phyloP scores from a whole-genome alignment of 2,113 vertebrate species.

The Propithecus coquereli region DNA sequence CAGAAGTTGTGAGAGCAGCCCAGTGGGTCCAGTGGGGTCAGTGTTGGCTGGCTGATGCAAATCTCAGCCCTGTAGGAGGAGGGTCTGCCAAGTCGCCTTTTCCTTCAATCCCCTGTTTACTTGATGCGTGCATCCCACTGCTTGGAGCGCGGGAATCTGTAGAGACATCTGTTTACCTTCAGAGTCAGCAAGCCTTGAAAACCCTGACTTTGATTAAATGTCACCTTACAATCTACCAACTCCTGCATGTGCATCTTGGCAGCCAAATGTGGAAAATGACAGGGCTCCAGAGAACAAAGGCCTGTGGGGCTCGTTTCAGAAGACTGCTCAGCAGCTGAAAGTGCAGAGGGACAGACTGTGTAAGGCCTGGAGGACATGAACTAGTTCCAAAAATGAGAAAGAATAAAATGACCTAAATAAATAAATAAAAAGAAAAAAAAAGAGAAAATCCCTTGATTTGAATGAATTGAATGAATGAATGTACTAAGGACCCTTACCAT shows the following conservation, averaged over 20 bases:
- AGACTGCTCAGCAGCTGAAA: not conserved
- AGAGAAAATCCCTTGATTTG: not conserved
- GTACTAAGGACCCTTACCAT: not conserved
- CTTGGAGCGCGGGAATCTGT: not conserved
- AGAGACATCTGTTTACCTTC: constrained; percentile 45
- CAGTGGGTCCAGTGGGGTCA: too few relatives aligned
- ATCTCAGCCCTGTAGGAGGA: not conserved
- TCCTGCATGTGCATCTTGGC: not conserved
- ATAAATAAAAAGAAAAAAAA: too few relatives aligned
- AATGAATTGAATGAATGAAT: not conserved
- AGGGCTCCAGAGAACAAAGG: not conserved
- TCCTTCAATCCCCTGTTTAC: not conserved
- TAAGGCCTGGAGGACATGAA: not conserved
- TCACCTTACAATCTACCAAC: not conserved
- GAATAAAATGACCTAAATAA: not conserved
- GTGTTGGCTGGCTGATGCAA: not conserved
- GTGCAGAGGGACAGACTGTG: not conserved
- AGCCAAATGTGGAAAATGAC: constrained; percentile 26
- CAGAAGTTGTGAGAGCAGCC: not conserved
- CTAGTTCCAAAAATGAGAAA: not conserved
- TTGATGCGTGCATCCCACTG: not conserved
- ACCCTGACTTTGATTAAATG: constrained; percentile 44
- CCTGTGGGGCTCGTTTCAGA: not conserved
- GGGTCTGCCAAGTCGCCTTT: not conserved
- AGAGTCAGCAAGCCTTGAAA: constrained; percentile 10